A percentile compares a stretch with the other conserved stretches of the same genome.
Evolutionary conservation across 1,140 invertebrate species (phyloP).

Genomic region (Drosophila lacteicornis): DNA sequence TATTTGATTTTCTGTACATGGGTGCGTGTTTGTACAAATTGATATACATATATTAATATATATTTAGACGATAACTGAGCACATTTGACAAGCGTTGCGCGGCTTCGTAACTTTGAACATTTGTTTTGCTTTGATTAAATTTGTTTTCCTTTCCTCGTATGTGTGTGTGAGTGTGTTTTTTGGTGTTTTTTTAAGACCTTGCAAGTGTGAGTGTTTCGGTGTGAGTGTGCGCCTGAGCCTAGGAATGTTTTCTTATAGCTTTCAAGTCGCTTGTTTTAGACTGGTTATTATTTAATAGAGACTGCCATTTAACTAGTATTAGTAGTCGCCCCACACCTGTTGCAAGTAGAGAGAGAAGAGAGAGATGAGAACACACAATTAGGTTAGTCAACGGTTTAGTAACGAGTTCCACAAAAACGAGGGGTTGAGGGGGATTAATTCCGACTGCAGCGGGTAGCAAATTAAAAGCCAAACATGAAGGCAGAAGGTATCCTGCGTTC

Average conservation of each 20-base stretch:
- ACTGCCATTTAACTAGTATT: slow-evolving; percentile 68
- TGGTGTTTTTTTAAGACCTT: slow-evolving; percentile 21
- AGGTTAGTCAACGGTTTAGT: slow-evolving; percentile 68
- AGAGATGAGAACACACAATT: slow-evolving; percentile 59
- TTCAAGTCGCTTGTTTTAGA: slow-evolving; percentile 50
- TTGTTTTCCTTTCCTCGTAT: slow-evolving; percentile 39
- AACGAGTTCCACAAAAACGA: slow-evolving; percentile 44
- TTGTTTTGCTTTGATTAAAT: slow-evolving; percentile 55
- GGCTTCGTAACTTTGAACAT: slow-evolving; percentile 57
- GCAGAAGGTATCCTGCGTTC: slow-evolving; percentile 21
- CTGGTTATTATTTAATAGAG: slow-evolving; percentile 66
- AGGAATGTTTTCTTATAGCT: slow-evolving; percentile 22
- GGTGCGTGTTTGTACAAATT: slow-evolving; percentile 66
- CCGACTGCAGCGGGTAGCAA: slow-evolving; percentile 38
- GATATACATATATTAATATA: slow-evolving; percentile 55
- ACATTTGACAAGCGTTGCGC: slow-evolving; percentile 57
- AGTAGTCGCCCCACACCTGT: slow-evolving; percentile 85
- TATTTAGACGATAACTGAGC: slow-evolving; percentile 60
- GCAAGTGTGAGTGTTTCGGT: slow-evolving; percentile 20
- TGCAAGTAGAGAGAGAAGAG: slow-evolving; percentile 65
- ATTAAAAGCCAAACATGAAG: slow-evolving; percentile 63
- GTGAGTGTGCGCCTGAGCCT: slow-evolving; percentile 27
- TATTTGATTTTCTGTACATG: slow-evolving; percentile 69
- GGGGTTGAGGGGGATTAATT: slow-evolving; percentile 25
- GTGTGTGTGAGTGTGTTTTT: slow-evolving; percentile 19